phyloP scores from a whole-genome alignment of 2,888 invertebrate species.

The Helicoverpa assulta region DNA sequence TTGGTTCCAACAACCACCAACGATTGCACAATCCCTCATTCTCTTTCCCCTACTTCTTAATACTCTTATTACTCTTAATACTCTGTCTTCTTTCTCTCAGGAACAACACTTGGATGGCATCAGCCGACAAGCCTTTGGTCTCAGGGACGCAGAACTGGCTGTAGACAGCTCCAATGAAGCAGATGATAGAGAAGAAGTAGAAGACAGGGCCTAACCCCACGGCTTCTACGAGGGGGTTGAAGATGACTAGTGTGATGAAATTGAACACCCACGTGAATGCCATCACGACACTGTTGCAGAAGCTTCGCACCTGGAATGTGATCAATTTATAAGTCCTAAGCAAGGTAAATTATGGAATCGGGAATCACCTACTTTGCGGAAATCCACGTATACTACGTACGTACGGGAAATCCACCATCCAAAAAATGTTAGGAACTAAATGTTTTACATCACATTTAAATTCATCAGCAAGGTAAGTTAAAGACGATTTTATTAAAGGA shows the following conservation, averaged over 20 bases:
- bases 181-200: slow-evolving; percentile 77
- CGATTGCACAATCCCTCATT: background rate
- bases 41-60: slow-evolving; percentile 14
- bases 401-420: too few relatives aligned
- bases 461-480: too few relatives aligned
- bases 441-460: too few relatives aligned
- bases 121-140: slow-evolving; percentile 80
- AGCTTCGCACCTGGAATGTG: slow-evolving; percentile 72
- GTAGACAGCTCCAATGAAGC: slow-evolving; percentile 74
- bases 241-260: slow-evolving; percentile 78
- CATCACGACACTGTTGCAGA: slow-evolving; percentile 75
- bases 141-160: slow-evolving; percentile 79
- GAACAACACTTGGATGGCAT: slow-evolving; percentile 75
- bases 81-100: slow-evolving; percentile 60
- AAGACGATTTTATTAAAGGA: too few relatives aligned
- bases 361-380: too few relatives aligned
- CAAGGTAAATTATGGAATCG: too few relatives aligned
- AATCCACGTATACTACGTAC: too few relatives aligned
- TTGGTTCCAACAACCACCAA: slow-evolving; percentile 17
- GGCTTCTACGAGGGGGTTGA: slow-evolving; percentile 73
- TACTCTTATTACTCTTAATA: slow-evolving; percentile 29
- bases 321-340: background rate
- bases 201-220: slow-evolving; percentile 80
- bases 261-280: slow-evolving; percentile 74
- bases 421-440: too few relatives aligned